phyloP scores from a whole-genome alignment of 1,140 invertebrate species.

The Cyphomyrmex costatus region DNA sequence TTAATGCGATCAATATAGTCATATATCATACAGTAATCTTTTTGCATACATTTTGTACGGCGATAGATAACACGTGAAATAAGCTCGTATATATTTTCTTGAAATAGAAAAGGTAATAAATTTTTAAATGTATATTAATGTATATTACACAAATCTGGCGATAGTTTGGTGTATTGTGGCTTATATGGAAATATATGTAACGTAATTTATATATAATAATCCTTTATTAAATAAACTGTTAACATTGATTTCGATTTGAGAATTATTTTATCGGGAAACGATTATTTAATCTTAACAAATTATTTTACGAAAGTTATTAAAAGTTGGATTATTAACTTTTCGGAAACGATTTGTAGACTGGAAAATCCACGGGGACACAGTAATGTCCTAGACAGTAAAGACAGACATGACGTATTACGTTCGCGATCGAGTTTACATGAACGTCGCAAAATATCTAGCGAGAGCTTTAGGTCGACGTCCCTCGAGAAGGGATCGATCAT shows the following conservation, averaged over 20 bases:
- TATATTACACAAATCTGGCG: neutral
- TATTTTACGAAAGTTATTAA: neutral
- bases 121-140: neutral
- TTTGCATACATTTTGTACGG: neutral
- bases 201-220: neutral
- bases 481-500: slow-evolving; percentile 64
- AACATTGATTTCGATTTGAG: neutral
- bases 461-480: slow-evolving; percentile 61
- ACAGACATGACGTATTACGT: slow-evolving; percentile 56
- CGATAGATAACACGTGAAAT: neutral
- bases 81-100: neutral
- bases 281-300: neutral
- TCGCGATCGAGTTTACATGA: slow-evolving; percentile 60
- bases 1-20: slow-evolving; percentile 30
- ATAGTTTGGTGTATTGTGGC: neutral
- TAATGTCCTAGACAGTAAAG: slow-evolving; percentile 1
- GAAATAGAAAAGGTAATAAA: neutral
- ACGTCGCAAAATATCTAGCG: slow-evolving; percentile 50
- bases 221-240: neutral
- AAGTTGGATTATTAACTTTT: slow-evolving; percentile 24
- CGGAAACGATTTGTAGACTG: slow-evolving; percentile 19
- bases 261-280: neutral
- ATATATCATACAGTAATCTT: slow-evolving; percentile 2
- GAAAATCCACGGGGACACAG: slow-evolving; percentile 26
- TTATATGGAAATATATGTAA: neutral